Evolutionary conservation across 2,113 vertebrate genomes (phyloP).

Genomic region (Brachirus orientalis): DNA sequence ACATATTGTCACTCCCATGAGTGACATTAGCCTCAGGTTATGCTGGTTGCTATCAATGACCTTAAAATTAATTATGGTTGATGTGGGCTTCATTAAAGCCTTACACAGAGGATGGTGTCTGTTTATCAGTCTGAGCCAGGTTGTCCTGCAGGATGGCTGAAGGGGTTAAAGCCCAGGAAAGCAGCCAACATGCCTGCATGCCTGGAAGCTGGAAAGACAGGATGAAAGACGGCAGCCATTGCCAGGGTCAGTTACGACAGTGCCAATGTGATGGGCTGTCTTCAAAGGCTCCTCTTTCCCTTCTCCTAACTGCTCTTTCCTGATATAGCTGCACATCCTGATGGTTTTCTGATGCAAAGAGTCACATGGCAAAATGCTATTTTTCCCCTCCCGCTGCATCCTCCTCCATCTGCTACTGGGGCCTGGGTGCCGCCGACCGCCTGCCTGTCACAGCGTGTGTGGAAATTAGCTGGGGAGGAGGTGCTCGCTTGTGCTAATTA

Average conservation of each 20-base stretch:
- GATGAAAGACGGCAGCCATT: conserved; percentile 79
- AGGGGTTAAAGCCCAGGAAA: conserved; percentile 65
- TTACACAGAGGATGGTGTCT: conserved; percentile 51
- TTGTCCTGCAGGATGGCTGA: conserved; percentile 55
- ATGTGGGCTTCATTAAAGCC: conserved; percentile 64
- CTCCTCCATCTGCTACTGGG: conserved; percentile 99
- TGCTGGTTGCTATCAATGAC: conserved; percentile 57
- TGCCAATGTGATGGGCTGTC: conserved; percentile 93
- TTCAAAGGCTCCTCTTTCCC: conserved; percentile 83
- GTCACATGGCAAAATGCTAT: conserved; percentile 94
- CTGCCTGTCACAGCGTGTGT: conserved; percentile 99
- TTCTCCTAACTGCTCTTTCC: conserved; percentile 63
- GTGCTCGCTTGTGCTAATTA: conserved; percentile 99
- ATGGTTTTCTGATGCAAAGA: conserved; percentile 98
- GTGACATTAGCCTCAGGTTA: conserved; percentile 66
- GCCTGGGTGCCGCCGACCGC: conserved; percentile 92
- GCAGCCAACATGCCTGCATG: conserved; percentile 58
- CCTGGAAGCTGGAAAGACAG: conserved; percentile 68
- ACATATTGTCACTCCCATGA: conserved; percentile 28
- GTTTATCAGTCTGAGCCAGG: conserved; percentile 67
- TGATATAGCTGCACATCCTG: conserved; percentile 91
- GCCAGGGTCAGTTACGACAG: conserved; percentile 92
- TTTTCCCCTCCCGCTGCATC: conserved; percentile 90
- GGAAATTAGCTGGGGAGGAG: conserved; percentile 99
- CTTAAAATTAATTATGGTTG: conserved; percentile 73